Evolutionary conservation across 2,888 invertebrate genomes (phyloP).

Genomic region (Nematopogon swammerdamellus): DNA sequence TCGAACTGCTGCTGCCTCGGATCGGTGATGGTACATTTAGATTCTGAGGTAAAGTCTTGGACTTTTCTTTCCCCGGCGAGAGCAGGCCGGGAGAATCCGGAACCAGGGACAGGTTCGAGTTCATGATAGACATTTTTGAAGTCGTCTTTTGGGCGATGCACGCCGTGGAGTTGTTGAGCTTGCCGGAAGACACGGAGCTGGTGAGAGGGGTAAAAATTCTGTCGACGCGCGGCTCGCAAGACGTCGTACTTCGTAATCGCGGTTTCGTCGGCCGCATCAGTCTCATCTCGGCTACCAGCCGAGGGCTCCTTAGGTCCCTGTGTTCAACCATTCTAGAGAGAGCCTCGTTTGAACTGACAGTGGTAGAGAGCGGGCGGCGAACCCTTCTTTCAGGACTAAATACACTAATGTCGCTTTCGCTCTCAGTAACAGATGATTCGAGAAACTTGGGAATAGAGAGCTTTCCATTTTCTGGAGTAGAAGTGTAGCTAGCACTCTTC

Average conservation of each 20-base stretch:
- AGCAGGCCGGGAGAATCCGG: slow-evolving; percentile 46
- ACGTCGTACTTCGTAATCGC: slow-evolving; percentile 39
- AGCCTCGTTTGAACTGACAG: slow-evolving; percentile 43
- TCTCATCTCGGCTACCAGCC: slow-evolving; percentile 35
- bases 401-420: slow-evolving; percentile 42
- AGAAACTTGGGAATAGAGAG: slow-evolving; percentile 28
- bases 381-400: slow-evolving; percentile 37
- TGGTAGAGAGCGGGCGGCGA: slow-evolving; percentile 40
- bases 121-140: slow-evolving; percentile 33
- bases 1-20: slow-evolving; percentile 43
- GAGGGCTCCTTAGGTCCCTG: slow-evolving; percentile 37
- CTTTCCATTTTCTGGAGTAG: slow-evolving; percentile 15
- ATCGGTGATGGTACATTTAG: slow-evolving; percentile 43
- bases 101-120: slow-evolving; percentile 44
- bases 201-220: slow-evolving; percentile 42
- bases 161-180: slow-evolving; percentile 34
- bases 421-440: slow-evolving; percentile 43
- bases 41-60: slow-evolving; percentile 62
- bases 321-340: slow-evolving; percentile 32
- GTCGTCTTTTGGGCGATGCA: slow-evolving; percentile 29
- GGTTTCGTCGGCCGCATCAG: slow-evolving; percentile 32
- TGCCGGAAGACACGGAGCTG: slow-evolving; percentile 36
- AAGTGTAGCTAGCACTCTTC: slow-evolving; percentile 20
- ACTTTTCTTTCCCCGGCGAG: slow-evolving; percentile 48
- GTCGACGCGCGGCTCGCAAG: slow-evolving; percentile 45